These are phyloP conservation scores for Clarias magur DNA, from an alignment of 2,113 vertebrate species.

Conservation along the genomic window DNA sequence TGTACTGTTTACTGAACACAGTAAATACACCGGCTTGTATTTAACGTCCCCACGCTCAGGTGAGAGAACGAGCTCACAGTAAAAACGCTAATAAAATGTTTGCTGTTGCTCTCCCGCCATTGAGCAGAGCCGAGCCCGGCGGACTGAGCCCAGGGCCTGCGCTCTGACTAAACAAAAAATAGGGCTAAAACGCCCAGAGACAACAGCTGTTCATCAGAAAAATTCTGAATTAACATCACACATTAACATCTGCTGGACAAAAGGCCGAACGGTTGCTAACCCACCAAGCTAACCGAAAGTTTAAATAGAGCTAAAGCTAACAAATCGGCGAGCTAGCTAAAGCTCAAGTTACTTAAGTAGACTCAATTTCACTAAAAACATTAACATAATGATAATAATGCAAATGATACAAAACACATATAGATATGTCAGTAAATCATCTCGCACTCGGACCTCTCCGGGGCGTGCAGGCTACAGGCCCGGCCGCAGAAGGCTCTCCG, in stretches of 20 bases:
- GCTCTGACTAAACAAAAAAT: no score
- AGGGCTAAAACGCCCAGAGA: no score
- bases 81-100: conserved; percentile 40
- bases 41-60: neutral
- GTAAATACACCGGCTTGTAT: neutral
- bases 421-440: neutral
- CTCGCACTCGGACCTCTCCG: conserved; percentile 62
- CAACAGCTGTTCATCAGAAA: neutral
- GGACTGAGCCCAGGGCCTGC: neutral
- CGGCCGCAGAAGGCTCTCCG: conserved; percentile 66
- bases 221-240: neutral
- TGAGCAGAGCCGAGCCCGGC: conserved; percentile 34
- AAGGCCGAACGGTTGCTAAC: neutral
- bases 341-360: neutral
- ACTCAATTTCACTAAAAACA: neutral
- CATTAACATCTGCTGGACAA: no score
- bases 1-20: neutral
- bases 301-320: neutral
- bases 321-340: neutral
- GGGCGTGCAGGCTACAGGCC: conserved; percentile 66
- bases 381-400: no score
- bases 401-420: neutral
- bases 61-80: neutral
- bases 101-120: conserved; percentile 72
- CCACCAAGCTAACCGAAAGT: neutral